Conservation (phyloP, 2,888 invertebrate species). For the Campopleginae sp. region DNA sequence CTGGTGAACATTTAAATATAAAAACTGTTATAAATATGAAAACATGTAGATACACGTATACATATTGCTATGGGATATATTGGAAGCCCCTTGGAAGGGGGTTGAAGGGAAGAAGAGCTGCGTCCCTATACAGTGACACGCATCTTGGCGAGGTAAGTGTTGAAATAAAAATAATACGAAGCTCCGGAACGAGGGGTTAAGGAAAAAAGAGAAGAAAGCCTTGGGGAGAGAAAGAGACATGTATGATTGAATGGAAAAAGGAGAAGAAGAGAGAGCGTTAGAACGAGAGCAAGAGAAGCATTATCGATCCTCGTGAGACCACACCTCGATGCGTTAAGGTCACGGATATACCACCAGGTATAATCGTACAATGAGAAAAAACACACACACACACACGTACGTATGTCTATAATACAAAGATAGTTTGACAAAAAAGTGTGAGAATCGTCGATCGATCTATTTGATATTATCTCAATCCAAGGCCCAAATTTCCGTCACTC, state of each 20-base stretch:
- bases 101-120: background rate
- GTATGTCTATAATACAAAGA: background rate
- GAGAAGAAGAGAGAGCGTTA: slow-evolving; percentile 47
- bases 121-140: background rate
- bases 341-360: slow-evolving; percentile 57
- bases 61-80: background rate
- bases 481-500: background rate
- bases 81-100: background rate
- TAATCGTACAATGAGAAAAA: background rate
- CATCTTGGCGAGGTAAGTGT: background rate
- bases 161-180: slow-evolving; percentile 13
- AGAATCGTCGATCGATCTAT: background rate
- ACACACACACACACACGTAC: no score
- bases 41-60: background rate
- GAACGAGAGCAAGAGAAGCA: slow-evolving; percentile 68
- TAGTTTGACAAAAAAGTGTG: background rate
- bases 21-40: background rate
- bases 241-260: slow-evolving; percentile 1
- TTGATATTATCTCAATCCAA: background rate
- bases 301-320: slow-evolving; percentile 78
- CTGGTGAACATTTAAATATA: background rate
- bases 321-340: slow-evolving; percentile 75
- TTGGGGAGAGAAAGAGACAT: background rate
- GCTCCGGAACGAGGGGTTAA: slow-evolving; percentile 17
- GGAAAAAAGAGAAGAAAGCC: slow-evolving; percentile 1